Percentiles rank a stretch among this genome's conserved stretches.
phyloP scores from a whole-genome alignment of 2,888 invertebrate species.

The Caenorhabditis sp. region DNA sequence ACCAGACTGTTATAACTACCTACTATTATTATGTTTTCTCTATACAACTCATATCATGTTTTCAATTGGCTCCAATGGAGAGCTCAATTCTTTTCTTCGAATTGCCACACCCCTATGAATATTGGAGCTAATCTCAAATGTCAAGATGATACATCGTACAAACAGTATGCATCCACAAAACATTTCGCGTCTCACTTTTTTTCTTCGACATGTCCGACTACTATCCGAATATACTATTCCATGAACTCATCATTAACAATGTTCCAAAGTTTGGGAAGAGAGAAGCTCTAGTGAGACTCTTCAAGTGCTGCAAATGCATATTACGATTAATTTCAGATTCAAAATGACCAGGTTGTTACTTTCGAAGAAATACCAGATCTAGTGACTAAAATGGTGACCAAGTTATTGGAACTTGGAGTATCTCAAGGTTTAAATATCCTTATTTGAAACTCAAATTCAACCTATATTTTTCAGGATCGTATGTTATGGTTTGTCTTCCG shows the following conservation, averaged over 20 bases:
- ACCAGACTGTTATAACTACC: neutral
- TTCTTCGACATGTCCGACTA: constrained; percentile 34
- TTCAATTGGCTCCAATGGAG: neutral
- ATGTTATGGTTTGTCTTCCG: constrained; percentile 71
- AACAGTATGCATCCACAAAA: constrained; percentile 4
- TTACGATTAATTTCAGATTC: constrained; percentile 22
- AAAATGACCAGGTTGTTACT: constrained; percentile 18
- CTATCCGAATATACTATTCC: constrained; percentile 53
- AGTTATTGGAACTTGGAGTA: constrained; percentile 22
- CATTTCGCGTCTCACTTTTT: neutral
- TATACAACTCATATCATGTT: neutral
- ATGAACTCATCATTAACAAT: constrained; percentile 50
- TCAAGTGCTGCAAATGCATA: neutral
- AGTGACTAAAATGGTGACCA: constrained; percentile 16
- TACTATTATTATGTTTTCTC: neutral
- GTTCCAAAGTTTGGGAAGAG: constrained; percentile 15
- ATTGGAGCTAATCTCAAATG: constrained; percentile 57
- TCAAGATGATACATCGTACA: constrained; percentile 54
- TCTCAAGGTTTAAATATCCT: constrained; percentile 31
- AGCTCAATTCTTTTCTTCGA: neutral
- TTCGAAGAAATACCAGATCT: constrained; percentile 42
- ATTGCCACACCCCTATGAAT: constrained; percentile 25
- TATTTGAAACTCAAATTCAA: neutral
- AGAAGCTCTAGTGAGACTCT: constrained; percentile 48
- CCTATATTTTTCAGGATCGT: constrained; percentile 60